Base-by-base conservation (phyloP, 2,888 invertebrate species). In the Chrysotoxum bicinctum region DNA sequence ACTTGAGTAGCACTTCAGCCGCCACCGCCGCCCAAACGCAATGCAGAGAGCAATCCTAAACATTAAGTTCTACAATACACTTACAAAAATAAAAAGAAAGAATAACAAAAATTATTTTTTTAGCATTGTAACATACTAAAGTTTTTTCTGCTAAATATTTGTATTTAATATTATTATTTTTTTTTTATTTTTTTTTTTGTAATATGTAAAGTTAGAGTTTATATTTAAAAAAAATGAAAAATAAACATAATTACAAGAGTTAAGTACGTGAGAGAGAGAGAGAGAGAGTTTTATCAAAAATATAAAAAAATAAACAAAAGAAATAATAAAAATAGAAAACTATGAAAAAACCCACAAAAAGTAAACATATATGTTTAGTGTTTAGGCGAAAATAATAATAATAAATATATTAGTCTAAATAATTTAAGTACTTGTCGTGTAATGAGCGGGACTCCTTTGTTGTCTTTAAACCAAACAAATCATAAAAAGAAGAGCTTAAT, bases 31-130 rank as follows among this genome's bases (percentile, higher is more conserved):
- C 80, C 75, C 81, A 85, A 81, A 80, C 81, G 81, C 80, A 85
- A 85, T 85, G 85, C 85, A 85, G 80, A 85, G 74, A 85, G 81
- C 85, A 85, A 85, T 85, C 85, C 81, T 85, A 85, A 85, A 81
- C 73, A 81, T 85, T 85, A 85, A 85, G 85, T 81, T 77, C 60
- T 85, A 81, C 58, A 72, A 54, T n/a, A 84, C 54, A 81, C 54
- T 68, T 72, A 85, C 56, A 80, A 70, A 66, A 21, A 64, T n/a
- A 16, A 54, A 26, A 30, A 32, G 4, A 30, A 23, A 14, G 0
- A 48, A n/a, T 0, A n/a, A 54, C 3, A 72, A 56, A 56, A 58
- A 30, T 32, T 76, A 50, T 76, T 79, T 83, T 74, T 84, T 79
- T 75, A 80, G 66, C 56, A 56, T 73, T 85, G 81, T 85, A 85